Evolutionary conservation across 2,888 invertebrate genomes (phyloP), one percentile per base, ranked within the genome.

Genomic region (Tromatobia lineatoria): DNA sequence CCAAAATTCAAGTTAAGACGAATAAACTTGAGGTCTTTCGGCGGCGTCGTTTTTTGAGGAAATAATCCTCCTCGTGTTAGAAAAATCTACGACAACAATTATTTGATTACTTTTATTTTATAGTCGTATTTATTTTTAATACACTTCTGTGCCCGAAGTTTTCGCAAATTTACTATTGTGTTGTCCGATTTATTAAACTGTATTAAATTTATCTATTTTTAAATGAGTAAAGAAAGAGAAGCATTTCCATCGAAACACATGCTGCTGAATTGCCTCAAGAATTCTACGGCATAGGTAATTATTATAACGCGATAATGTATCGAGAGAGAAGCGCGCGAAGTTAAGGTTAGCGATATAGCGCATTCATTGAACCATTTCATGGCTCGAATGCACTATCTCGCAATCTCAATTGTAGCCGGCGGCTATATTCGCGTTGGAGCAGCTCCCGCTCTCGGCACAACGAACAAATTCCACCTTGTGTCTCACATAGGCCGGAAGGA

Each of bases 321-420:
- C 69, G 79, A 83, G 85, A 79, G 70, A 81, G 74, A 70, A 82
- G 52, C 67, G 74, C 82, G 83, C 75, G 87, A 86, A 88, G 75
- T 82, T 73, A 47, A 13, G 29, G 66, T 47, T 70, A 87, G 88
- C 90, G 90, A 90, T 86, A 88, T 85, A 90, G 89, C 88, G 90
- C 89, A 91, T 90, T 90, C 87, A 61, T 54, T 18, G 88, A 86
- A 80, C 83, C 52, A 89, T 88, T 87, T 83, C 77, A 75, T 86
- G 89, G 90, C 86, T 86, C 87, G 88, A 89, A 90, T 90, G 90
- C 89, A 89, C 87, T 90, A 82, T 90, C 83, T 89, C 90, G 91
- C 86, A 82, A 85, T 88, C 79, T 79, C 86, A 67, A 54, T 50
- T 50, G 71, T 38, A 76, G 74, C 52, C 71, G 38, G 74, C 76